Conservation (phyloP, 2,113 vertebrate genomes). For the Rhodinocichla rosea region DNA sequence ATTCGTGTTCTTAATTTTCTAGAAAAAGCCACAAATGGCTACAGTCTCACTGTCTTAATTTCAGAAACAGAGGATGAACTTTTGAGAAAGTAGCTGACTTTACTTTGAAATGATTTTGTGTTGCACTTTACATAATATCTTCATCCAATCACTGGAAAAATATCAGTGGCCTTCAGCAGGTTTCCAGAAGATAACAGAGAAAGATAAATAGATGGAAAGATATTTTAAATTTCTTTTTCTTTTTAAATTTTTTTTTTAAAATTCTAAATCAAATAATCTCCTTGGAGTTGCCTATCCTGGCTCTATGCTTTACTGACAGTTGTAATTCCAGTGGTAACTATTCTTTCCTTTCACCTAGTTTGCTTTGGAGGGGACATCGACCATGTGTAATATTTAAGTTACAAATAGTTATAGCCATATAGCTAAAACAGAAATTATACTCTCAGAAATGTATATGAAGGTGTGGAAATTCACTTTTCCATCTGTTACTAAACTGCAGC, state of each 20-base stretch:
- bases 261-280: not conserved
- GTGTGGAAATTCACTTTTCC: not conserved
- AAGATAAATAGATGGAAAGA: not conserved
- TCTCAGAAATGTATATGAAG: not conserved
- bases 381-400: not conserved
- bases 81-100: not conserved
- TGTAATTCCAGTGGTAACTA: constrained; percentile 13
- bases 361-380: constrained; percentile 5
- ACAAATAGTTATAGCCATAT: not conserved
- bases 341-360: constrained; percentile 7
- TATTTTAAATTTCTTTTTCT: not conserved
- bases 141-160: not conserved
- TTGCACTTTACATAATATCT: not conserved
- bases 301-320: not conserved
- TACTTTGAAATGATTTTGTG: not conserved
- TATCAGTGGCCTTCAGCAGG: not conserved
- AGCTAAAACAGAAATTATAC: constrained; percentile 9
- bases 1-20: not conserved
- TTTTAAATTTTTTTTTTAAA: not conserved
- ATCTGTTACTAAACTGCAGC: not conserved
- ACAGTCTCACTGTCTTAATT: not conserved
- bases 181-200: not conserved
- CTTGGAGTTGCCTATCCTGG: not conserved
- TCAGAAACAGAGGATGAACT: not conserved
- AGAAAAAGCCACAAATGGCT: not conserved